Base-by-base conservation (phyloP, 2,797 vertebrate species). In the Thripadectes ignobilis region DNA sequence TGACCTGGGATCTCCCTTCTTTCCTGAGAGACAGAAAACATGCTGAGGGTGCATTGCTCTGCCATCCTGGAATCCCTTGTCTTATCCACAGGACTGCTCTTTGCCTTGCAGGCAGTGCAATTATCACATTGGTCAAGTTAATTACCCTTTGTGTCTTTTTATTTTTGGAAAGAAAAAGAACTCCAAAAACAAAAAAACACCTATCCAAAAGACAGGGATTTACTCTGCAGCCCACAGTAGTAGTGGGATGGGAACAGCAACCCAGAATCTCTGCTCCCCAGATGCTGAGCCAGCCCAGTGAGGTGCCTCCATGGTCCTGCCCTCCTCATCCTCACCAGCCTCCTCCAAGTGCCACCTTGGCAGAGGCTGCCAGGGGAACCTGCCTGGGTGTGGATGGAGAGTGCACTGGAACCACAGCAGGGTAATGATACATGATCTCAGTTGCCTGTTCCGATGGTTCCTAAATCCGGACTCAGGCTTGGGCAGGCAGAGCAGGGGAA, bases 361-460 rank as follows among this genome's bases (percentile, higher is more conserved):
- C 73, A 72, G 49, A 7, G 2, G 36, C 39, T 74, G 55, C 5
- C 3, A 45, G 73, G 15, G 27, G 19, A 87, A 89, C 41, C 58
- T 91, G 74, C 38, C 26, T 34, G 46, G 4, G 2, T 75, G 43
- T 21, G 30, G 32, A 69, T 36, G 46, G 41, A 66, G 59, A 77
- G 9, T 3, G 3, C 10, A 23, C 22, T 39, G 69, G 58, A 94
- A 68, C n/a, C 75, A 91, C n/a, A 1, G 4, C 0, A 0, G 29
- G 7, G 10, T 26, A 80, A 78, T 36, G 80, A 85, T 67, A 76
- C 61, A 48, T 4, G 63, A 2, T 3, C 65, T 69, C 16, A 1
- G 43, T n/a, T 93, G 54, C 67, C 63, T 75, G 48, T 80, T 55
- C 30, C 0, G 0, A 17, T 59, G 39, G 21, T 36, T 76, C 81